Evolutionary conservation across 2,888 invertebrate genomes (phyloP), one percentile per base, ranked within the genome.

Genomic region (Drosophila rubida): DNA sequence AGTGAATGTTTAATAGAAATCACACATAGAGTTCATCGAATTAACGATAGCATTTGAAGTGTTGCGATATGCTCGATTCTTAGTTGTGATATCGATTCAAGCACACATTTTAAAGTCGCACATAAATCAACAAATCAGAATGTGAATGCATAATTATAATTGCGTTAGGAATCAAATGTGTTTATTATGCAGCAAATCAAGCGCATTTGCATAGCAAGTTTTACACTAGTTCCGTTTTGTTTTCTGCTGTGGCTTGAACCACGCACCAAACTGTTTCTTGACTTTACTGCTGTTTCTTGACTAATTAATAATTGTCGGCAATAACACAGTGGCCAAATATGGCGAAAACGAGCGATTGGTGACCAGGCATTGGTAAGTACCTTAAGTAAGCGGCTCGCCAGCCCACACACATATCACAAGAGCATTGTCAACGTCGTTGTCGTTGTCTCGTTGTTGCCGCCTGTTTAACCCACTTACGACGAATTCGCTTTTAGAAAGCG

Each of bases 401-500:
- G 54, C 72, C 78, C 78, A 71, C 69, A 65, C 53, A 53, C 39
- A n/a, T 32, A 32, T 32, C 19, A 30, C 32, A 57, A 57, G 35
- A 48, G 53, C 19, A 48, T 66, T 70, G 69, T 73, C 73, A 73
- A 70, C 57, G 62, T 50, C 30, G 64, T 5, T 23, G n/a, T n/a
- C n/a, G n/a, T n/a, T n/a, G n/a, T n/a, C n/a, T n/a, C n/a, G n/a
- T 6, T 25, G 25, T 13, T 48, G 69, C 46, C 53, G 74, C 59
- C 77, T 65, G 68, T 72, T 74, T 80, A 80, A 74, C 69, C 81
- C 72, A 76, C 70, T 53, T 69, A 55, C 35, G 25, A 66, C 30
- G 25, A 66, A 74, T 74, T 66, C 62, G 73, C 51, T 75, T 68
- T 74, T 78, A 79, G 69, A 80, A 78, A 83, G 78, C 69, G 69